Conservation (phyloP, 1,140 invertebrate species). For the Sogatella furcifera region DNA sequence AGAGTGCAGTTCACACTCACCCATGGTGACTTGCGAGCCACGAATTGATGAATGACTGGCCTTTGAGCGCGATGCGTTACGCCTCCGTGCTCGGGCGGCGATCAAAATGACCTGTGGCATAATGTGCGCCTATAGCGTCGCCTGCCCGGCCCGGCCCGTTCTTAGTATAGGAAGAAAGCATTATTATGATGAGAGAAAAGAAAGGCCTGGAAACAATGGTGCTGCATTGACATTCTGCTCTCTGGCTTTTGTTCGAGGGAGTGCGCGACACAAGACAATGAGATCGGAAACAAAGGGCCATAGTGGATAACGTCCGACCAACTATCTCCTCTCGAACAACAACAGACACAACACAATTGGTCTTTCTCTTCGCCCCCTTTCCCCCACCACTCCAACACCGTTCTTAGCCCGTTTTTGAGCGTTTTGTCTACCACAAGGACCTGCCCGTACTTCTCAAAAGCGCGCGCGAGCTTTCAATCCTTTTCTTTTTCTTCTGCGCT, state of each 20-base stretch:
- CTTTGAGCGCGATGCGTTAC: no score
- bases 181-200: constrained; percentile 6
- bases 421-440: constrained; percentile 1
- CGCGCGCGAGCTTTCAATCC: no score
- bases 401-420: not conserved
- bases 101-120: constrained; percentile 9
- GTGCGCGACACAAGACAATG: constrained; percentile 17
- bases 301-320: constrained; percentile 18
- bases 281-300: constrained; percentile 21
- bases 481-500: not conserved
- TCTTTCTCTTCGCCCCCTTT: not conserved
- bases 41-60: no score
- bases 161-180: not conserved
- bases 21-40: no score
- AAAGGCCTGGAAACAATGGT: constrained; percentile 2
- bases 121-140: no score
- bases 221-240: constrained; percentile 13
- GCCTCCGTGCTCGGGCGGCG: no score
- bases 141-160: not conserved
- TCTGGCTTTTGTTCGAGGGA: constrained; percentile 20
- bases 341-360: constrained; percentile 4
- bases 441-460: not conserved
- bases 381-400: not conserved
- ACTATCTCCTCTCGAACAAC: constrained; percentile 12
- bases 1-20: no score